Percentiles rank a stretch among this genome's conserved stretches.
phyloP scores from a whole-genome alignment of 2,888 invertebrate genomes.

The Tachina lurida region DNA sequence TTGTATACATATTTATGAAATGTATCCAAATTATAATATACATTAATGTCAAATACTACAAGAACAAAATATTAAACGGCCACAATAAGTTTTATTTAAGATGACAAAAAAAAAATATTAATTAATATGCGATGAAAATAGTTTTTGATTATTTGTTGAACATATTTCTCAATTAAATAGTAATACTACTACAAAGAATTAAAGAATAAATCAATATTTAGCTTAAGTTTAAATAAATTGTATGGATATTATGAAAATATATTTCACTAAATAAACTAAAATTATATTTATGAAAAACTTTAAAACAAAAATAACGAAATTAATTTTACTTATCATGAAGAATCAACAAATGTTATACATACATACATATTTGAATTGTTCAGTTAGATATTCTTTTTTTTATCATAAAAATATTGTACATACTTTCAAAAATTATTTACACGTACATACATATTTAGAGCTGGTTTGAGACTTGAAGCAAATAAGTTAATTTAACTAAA shows the following conservation, averaged over 20 bases:
- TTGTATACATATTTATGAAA: slow-evolving; percentile 42
- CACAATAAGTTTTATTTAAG: slow-evolving; percentile 63
- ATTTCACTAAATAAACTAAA: slow-evolving; percentile 68
- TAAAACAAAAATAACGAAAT: slow-evolving; percentile 51
- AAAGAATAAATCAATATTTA: slow-evolving; percentile 54
- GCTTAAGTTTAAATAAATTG: slow-evolving; percentile 64
- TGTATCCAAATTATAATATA: slow-evolving; percentile 30
- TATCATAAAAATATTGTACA: slow-evolving; percentile 40
- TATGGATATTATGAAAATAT: slow-evolving; percentile 68
- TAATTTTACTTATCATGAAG: slow-evolving; percentile 52
- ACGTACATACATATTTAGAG: slow-evolving; percentile 13
- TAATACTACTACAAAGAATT: slow-evolving; percentile 15
- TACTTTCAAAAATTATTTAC: slow-evolving; percentile 8
- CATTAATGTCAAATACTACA: slow-evolving; percentile 27
- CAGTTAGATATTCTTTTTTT: neutral
- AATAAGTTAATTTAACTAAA: too few relatives aligned
- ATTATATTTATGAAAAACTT: slow-evolving; percentile 66
- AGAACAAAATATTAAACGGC: slow-evolving; percentile 44
- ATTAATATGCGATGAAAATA: slow-evolving; percentile 9
- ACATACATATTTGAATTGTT: neutral
- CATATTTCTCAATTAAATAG: slow-evolving; percentile 45
- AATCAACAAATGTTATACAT: neutral
- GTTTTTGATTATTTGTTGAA: slow-evolving; percentile 55
- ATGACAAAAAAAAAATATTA: neutral
- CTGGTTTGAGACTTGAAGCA: neutral